Percentiles rank a stretch among this genome's conserved stretches.
phyloP scores from a whole-genome alignment of 2,797 vertebrate species.

The Pteronotus mesoamericanus region DNA sequence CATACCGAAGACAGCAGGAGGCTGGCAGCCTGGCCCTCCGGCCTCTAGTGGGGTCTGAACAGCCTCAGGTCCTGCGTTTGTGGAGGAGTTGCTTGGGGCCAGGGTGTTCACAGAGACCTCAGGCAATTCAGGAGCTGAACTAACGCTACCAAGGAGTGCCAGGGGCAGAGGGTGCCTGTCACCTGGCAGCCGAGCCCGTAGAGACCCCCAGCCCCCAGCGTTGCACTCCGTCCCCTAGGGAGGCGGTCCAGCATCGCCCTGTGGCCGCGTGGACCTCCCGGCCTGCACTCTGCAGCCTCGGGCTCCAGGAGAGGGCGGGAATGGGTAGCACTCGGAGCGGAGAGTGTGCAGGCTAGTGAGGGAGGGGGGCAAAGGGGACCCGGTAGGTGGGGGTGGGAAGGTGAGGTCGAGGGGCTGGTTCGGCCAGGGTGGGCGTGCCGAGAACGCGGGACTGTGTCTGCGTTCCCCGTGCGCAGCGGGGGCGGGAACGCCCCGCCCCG shows the following conservation, averaged over 20 bases:
- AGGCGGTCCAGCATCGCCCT: neutral
- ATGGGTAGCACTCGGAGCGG: neutral
- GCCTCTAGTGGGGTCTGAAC: neutral
- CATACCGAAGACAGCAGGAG: neutral
- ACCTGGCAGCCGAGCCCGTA: accelerated
- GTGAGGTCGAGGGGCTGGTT: neutral
- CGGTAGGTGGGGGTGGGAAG: neutral
- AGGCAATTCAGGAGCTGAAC: neutral
- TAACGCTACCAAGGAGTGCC: neutral
- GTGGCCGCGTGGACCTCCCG: neutral
- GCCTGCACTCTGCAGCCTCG: neutral
- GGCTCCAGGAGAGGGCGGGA: neutral
- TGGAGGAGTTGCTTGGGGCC: neutral
- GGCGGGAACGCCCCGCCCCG: slow-evolving; percentile 53
- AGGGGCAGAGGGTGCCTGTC: neutral
- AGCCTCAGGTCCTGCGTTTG: neutral
- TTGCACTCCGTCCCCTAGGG: neutral
- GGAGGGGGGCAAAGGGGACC: neutral
- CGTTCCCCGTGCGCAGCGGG: neutral
- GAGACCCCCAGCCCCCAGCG: neutral
- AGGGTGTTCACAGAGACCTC: neutral
- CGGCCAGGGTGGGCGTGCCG: neutral
- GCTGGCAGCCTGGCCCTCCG: neutral
- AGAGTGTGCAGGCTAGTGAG: too few species aligned
- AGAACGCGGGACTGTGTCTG: neutral